Evolutionary conservation across 2,888 invertebrate genomes (phyloP), one percentile per base, ranked within the genome.

Genomic region (Pocota personata): DNA sequence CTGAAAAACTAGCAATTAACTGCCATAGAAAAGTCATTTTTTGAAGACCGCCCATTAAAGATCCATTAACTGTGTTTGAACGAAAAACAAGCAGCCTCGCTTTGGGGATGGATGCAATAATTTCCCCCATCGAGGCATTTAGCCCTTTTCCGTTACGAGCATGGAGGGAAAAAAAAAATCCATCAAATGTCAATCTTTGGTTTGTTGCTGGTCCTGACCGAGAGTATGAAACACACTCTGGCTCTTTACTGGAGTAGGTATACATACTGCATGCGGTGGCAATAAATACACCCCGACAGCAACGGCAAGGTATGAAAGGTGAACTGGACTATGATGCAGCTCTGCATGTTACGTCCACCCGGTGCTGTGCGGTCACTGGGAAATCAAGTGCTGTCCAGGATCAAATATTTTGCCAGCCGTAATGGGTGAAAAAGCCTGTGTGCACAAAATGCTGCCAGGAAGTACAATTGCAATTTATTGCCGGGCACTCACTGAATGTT

Each of bases 101-200:
- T 57, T 50, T 14, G 35, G 46, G 71, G 71, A 40, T 69, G 40
- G 14, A 14, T 40, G 40, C 40, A 14, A 14, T 40, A 14, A n/a
- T 5, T 40, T 14, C 12, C 3, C 40, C 14, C 40, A 2, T n/a
- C 35, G 35, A 6, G 12, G 1, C 57, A 76, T 75, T 66, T 64
- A 64, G 55, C 72, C 52, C 48, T 43, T 72, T 60, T 50, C 48
- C 19, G 12, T 40, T 32, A 21, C 19, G 32, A 30, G 12, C 14
- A 43, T 10, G 19, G 6, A 8, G 1, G 8, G 48, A 78, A 50
- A 48, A 24, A 73, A 84, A 84, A 76, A 71, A 14, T 75, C 84
- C 84, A 84, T 84, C 80, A 86, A 86, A 86, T 86, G 86, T 86
- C 86, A 86, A 86, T 86, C 86, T 86, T 86, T 82, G 86, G 86